A percentile compares a stretch with the other conserved stretches of the same genome.
These are phyloP conservation scores for Helicorthomorpha holstii DNA, from an alignment of 1,140 invertebrate genomes.

Conservation along the genomic window DNA sequence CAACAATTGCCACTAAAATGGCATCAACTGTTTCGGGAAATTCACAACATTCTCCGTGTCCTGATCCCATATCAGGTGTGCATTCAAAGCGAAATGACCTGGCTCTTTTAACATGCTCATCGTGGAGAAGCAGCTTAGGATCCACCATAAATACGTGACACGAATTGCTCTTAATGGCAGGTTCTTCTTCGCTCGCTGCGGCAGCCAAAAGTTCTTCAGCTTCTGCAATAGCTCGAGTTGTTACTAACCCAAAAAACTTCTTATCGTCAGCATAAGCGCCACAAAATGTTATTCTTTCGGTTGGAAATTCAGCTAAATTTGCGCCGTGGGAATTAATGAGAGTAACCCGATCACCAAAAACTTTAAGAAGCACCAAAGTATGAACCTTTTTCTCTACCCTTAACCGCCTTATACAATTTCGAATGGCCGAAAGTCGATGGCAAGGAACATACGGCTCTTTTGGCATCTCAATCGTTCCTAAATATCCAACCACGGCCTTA, in stretches of 20 bases:
- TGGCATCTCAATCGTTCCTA: conserved; percentile 89
- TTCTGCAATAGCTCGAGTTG: conserved; percentile 36
- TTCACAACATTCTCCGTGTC: conserved; percentile 41
- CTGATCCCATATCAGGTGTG: conserved; percentile 36
- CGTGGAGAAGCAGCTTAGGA: conserved; percentile 49
- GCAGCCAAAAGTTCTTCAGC: conserved; percentile 16
- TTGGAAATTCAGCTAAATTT: conserved; percentile 59
- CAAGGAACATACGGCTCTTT: conserved; percentile 53
- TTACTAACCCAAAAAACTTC: conserved; percentile 82
- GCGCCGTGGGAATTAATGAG: conserved; percentile 45
- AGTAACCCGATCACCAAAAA: conserved; percentile 56
- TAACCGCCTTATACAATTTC: conserved; percentile 70
- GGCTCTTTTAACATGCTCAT: conserved; percentile 53
- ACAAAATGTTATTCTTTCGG: conserved; percentile 69
- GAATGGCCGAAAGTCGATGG: conserved; percentile 38
- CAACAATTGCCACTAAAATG: conserved; percentile 39
- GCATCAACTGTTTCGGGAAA: conserved; percentile 78
- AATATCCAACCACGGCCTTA: conserved; percentile 74
- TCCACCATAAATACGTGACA: conserved; percentile 92
- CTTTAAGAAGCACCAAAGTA: conserved; percentile 66
- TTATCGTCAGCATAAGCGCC: conserved; percentile 69
- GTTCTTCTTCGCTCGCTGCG: conserved; percentile 11
- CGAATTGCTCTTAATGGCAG: conserved; percentile 50
- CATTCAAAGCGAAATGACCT: conserved; percentile 60
- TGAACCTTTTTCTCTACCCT: conserved; percentile 74